These are phyloP conservation scores for Cheilosia scutellata DNA, from an alignment of 2,888 invertebrate species.

Conservation along the genomic window DNA sequence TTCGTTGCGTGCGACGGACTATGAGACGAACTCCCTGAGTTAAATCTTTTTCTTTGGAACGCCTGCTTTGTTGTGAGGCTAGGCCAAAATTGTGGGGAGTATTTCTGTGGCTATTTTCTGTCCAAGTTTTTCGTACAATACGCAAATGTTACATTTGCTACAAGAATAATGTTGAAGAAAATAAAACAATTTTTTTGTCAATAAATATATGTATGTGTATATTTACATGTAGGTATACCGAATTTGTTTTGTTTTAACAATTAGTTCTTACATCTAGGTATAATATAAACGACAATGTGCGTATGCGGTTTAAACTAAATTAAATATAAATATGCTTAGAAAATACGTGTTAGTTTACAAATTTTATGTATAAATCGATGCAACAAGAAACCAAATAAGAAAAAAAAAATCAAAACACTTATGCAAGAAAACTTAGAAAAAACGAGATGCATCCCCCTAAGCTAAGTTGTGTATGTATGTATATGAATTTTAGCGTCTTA, in stretches of 20 bases:
- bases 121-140: too few species aligned
- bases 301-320: conserved; percentile 63
- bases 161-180: not conserved
- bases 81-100: too few species aligned
- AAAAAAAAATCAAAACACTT: conserved; percentile 11
- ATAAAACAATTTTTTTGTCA: conserved; percentile 34
- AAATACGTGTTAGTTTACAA: conserved; percentile 71
- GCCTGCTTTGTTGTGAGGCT: too few species aligned
- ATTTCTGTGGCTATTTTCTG: too few species aligned
- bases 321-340: conserved; percentile 72
- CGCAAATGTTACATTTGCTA: not conserved
- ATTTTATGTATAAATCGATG: conserved; percentile 46
- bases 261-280: conserved; percentile 72
- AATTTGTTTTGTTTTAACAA: conserved; percentile 66
- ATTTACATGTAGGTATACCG: conserved; percentile 61
- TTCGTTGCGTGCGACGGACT: too few species aligned
- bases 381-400: conserved; percentile 53
- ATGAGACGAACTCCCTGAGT: too few species aligned
- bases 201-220: conserved; percentile 72
- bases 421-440: conserved; percentile 20
- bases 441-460: conserved; percentile 4
- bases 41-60: too few species aligned
- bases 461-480: conserved; percentile 7
- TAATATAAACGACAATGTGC: conserved; percentile 76
- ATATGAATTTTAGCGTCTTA: conserved; percentile 49